Evolutionary conservation across 2,797 vertebrate species (phyloP), one percentile per base, ranked within the genome.

Genomic region (Benthosema pterotum): DNA sequence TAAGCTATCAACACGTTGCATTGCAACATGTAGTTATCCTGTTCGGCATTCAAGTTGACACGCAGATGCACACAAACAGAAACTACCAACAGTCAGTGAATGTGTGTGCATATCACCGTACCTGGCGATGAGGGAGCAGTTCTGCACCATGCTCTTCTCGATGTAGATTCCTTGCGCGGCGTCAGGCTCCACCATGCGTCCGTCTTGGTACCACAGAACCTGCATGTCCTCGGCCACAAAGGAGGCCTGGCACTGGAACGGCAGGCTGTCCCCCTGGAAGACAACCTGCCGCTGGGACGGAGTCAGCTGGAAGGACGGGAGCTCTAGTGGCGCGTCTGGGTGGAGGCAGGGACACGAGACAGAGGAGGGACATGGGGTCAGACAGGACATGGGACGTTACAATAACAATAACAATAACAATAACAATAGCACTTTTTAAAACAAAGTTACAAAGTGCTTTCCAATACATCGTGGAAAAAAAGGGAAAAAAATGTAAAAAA

Each of bases 191-290:
- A 99, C 96, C 75, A 96, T 94, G 65, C 94, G 95, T 46, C 97
- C 98, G 18, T 99, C 94, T 82, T 98, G 97, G 87, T 96, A 98
- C 97, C 97, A 99, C 17, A 98, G 81, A 63, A 99, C 97, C 70
- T 99, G 96, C 98, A 99, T 99, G 85, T 99, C 96, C 78, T 96
- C 93, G 3, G 96, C 94, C 63, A 99, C 95, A 7, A 97, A 97
- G 0, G 98, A 98, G 49, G 95, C 98, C 92, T 96, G 95, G 68
- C 98, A 98, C 69, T 98, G 96, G 87, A 99, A 99, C 0, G 98
- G 98, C 28, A 99, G 91, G 71, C 95, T 98, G 80, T 99, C 97
- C 14, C 97, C 98, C 88, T 98, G 95, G 74, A 99, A 99, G 22
- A 99, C 98, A 0, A 99, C 94, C 84, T 99, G 98, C 0, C 93